Evolutionary conservation across 1,140 invertebrate species (phyloP), one percentile per base, ranked within the genome.

Genomic region (Drosophila repleta): DNA sequence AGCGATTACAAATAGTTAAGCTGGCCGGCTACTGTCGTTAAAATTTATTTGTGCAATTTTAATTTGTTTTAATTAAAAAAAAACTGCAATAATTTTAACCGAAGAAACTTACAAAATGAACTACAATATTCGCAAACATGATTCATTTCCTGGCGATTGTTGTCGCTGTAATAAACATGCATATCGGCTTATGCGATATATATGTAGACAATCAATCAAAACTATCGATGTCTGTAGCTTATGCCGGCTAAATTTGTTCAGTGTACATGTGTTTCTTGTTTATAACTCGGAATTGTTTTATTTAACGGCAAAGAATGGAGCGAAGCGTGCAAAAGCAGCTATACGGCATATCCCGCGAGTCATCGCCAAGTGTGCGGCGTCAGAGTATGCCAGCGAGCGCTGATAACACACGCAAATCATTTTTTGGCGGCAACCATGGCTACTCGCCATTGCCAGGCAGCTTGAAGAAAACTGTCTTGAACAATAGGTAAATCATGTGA

Each of bases 341-440:
- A 0, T 82, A 69, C 7, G 58, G 48, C 24, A 37, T 70, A 5
- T 18, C 82, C 4, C 78, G 78, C 0, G 82, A 85, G 2, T 81
- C 76, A 0, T 73, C 82, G 1, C 66, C 82, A 4, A 49, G 55
- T 2, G 4, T 46, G 1, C 63, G 71, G 3, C 62, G 60, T 0
- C 51, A 74, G 3, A 78, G 61, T 49, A 41, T 83, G 55, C 62
- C 79, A 17, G 37, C 71, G 5, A 15, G 56, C 26, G 55, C 74
- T 15, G 75, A 79, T 24, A 62, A 52, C 55, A 64, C 78, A 15
- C 69, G 80, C 3, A 90, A 78, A 76, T 83, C 83, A 1, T 66
- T 73, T 88, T 78, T 80, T 80, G 87, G 81, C 58, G 76, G 76
- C 53, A 85, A 78, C 8, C 43, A 17, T 26, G 48, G 20, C 58